Conservation (phyloP, 2,113 vertebrate genomes). For the Oncorhynchus nerka region DNA sequence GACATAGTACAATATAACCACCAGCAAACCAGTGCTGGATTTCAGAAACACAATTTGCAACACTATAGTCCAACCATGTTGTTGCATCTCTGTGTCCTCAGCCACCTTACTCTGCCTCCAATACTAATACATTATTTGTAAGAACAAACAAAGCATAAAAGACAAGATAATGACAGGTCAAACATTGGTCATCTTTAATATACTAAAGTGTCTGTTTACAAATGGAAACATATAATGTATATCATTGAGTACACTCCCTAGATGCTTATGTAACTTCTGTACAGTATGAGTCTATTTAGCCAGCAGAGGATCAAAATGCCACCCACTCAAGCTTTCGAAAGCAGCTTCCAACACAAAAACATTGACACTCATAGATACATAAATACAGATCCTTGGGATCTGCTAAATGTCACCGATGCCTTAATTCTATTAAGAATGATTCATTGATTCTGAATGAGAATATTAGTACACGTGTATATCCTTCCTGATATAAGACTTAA, state of each 20-base stretch:
- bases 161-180: no score
- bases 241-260: conserved; percentile 17
- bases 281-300: conserved; percentile 37
- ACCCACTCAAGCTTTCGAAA: conserved; percentile 33
- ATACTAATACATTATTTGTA: conserved; percentile 18
- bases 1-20: conserved; percentile 42
- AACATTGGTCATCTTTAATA: background rate
- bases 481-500: no score
- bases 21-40: conserved; percentile 30
- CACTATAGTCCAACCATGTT: conserved; percentile 7
- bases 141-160: background rate
- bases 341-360: conserved; percentile 39
- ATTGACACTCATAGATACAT: conserved; percentile 18
- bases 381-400: conserved; percentile 24
- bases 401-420: conserved; percentile 34
- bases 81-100: background rate
- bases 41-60: conserved; percentile 24
- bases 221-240: background rate
- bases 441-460: background rate
- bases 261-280: conserved; percentile 44
- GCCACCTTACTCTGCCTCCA: background rate
- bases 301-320: conserved; percentile 31
- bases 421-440: background rate
- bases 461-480: background rate
- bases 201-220: conserved; percentile 37